phyloP scores from a whole-genome alignment of 2,888 invertebrate genomes.

The Sphinx pinastri region DNA sequence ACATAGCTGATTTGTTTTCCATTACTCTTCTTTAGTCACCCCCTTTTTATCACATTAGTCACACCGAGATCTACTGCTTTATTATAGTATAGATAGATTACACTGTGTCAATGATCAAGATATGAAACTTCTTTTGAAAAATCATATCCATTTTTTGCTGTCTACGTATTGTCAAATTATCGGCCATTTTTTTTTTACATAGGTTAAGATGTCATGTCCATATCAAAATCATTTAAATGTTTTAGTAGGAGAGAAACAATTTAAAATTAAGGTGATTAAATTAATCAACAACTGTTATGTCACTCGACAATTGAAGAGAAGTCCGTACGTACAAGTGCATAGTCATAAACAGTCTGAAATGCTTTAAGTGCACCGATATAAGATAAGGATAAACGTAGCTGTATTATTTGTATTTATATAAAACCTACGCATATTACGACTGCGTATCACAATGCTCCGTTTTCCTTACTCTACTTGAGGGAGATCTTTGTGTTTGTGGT shows the following conservation, averaged over 20 bases:
- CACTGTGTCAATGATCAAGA: neutral
- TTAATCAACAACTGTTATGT: neutral
- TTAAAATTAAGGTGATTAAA: constrained; percentile 41
- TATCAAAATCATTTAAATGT: constrained; percentile 76
- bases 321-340: neutral
- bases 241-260: constrained; percentile 51
- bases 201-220: constrained; percentile 80
- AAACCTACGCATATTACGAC: too few species aligned
- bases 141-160: neutral
- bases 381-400: neutral
- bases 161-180: constrained; percentile 32
- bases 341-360: constrained; percentile 11
- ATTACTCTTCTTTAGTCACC: too few species aligned
- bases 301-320: neutral
- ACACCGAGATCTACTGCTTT: too few species aligned
- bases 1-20: too few species aligned
- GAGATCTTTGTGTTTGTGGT: too few species aligned
- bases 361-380: neutral
- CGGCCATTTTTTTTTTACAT: constrained; percentile 39
- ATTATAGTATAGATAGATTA: too few species aligned
- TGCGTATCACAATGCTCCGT: too few species aligned
- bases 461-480: too few species aligned
- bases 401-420: neutral
- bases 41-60: too few species aligned
- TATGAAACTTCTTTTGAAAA: neutral